phyloP scores from a whole-genome alignment of 2,113 vertebrate genomes.

The Calonectris borealis region DNA sequence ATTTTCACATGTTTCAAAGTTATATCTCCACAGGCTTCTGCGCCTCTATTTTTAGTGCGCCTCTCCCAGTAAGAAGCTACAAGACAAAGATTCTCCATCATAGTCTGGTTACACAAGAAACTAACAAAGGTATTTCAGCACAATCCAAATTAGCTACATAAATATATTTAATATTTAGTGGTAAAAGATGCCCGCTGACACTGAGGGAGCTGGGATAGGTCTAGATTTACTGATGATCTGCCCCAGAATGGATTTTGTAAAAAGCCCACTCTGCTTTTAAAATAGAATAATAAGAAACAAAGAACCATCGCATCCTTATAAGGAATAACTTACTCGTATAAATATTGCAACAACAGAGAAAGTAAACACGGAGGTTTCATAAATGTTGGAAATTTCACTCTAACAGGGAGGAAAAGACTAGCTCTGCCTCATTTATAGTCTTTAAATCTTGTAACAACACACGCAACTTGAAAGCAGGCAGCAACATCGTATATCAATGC shows the following conservation, averaged over 20 bases:
- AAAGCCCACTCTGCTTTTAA: neutral
- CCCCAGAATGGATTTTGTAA: neutral
- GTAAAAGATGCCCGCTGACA: neutral
- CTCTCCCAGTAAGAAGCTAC: neutral
- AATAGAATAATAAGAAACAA: neutral
- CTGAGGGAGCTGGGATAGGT: neutral
- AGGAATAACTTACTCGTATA: neutral
- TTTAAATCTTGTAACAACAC: neutral
- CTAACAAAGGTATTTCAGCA: neutral
- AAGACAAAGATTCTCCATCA: neutral
- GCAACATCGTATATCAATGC: neutral
- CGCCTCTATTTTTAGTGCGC: neutral
- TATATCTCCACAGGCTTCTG: slow-evolving; percentile 7
- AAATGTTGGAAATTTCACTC: neutral
- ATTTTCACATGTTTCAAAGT: slow-evolving; percentile 13
- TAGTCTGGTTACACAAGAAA: neutral
- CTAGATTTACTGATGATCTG: neutral
- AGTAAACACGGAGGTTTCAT: neutral
- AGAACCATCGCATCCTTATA: neutral
- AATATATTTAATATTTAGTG: neutral
- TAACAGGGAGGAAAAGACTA: neutral
- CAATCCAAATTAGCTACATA: neutral
- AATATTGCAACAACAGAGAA: neutral
- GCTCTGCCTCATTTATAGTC: neutral
- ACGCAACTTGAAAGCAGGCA: neutral